Evolutionary conservation across 2,888 invertebrate species (phyloP).

Genomic region (Drosophila mettleri): DNA sequence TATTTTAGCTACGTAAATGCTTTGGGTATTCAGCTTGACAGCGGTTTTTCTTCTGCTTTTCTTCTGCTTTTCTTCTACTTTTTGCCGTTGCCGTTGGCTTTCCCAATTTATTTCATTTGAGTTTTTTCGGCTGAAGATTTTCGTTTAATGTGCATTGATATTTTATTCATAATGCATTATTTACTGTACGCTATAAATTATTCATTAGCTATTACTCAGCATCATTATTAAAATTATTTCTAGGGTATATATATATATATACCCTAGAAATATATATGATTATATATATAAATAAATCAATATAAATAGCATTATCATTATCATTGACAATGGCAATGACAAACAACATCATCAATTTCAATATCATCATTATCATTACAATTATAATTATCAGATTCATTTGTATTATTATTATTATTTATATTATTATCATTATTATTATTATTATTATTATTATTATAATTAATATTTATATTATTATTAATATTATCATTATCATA

Average conservation of each 20-base stretch:
- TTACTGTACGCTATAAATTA: slow-evolving; percentile 1
- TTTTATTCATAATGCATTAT: slow-evolving; percentile 38
- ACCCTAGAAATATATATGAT: too few species aligned
- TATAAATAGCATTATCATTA: not conserved
- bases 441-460: not conserved
- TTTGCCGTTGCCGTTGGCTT: slow-evolving; percentile 9
- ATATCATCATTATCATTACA: not conserved
- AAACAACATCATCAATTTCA: too few species aligned
- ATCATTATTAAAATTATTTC: slow-evolving; percentile 1
- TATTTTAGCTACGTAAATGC: too few species aligned
- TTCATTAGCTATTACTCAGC: not conserved
- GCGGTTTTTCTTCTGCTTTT: not conserved
- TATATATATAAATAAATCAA: too few species aligned
- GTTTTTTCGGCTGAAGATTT: slow-evolving; percentile 12
- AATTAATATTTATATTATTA: not conserved
- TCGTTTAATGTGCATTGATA: slow-evolving; percentile 33
- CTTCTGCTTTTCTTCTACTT: not conserved
- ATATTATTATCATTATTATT: not conserved
- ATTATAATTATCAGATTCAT: not conserved
- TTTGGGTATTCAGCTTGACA: not conserved
- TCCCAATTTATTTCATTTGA: slow-evolving; percentile 8
- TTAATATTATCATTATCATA: slow-evolving; percentile 23
- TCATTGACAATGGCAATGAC: not conserved
- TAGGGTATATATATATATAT: too few species aligned
- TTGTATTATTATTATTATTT: not conserved